phyloP scores from a whole-genome alignment of 2,888 invertebrate species.

The Isotomurus palustris region DNA sequence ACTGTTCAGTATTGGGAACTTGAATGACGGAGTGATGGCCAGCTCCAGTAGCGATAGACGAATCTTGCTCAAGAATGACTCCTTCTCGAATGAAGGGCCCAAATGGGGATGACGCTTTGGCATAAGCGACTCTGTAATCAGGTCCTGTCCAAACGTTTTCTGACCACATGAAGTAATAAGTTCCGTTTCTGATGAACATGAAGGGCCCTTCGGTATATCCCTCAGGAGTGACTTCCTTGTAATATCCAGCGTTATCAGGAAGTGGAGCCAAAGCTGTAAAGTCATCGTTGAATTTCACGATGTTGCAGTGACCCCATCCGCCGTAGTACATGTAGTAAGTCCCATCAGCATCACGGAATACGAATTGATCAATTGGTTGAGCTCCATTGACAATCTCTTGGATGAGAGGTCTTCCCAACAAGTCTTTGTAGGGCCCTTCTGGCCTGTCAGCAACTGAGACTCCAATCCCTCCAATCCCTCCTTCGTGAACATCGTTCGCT shows the following conservation, averaged over 20 bases:
- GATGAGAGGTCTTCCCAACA: conserved; percentile 30
- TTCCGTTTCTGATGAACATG: conserved; percentile 33
- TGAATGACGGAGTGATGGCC: conserved; percentile 39
- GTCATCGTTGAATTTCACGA: conserved; percentile 24
- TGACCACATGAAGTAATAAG: conserved; percentile 40
- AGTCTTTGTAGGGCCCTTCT: conserved; percentile 34
- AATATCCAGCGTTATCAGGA: conserved; percentile 19
- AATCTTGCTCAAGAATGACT: conserved; percentile 34
- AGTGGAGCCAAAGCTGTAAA: conserved; percentile 26
- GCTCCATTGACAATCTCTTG: conserved; percentile 34
- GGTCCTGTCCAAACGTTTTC: conserved; percentile 40
- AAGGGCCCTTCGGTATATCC: conserved; percentile 28
- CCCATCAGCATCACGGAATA: conserved; percentile 29
- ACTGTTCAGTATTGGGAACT: conserved; percentile 25
- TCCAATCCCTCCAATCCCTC: conserved; percentile 35
- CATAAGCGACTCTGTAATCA: conserved; percentile 36
- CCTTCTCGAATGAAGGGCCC: conserved; percentile 27
- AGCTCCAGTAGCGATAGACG: conserved; percentile 32
- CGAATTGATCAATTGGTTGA: conserved; percentile 39
- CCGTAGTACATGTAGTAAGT: conserved; percentile 38
- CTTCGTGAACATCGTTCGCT: conserved; percentile 30
- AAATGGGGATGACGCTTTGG: conserved; percentile 24
- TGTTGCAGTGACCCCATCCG: conserved; percentile 36
- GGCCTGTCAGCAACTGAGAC: conserved; percentile 27
- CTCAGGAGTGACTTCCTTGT: conserved; percentile 36